Conservation (phyloP, 2,888 invertebrate species). For the Nephrocerus scutellatus region DNA sequence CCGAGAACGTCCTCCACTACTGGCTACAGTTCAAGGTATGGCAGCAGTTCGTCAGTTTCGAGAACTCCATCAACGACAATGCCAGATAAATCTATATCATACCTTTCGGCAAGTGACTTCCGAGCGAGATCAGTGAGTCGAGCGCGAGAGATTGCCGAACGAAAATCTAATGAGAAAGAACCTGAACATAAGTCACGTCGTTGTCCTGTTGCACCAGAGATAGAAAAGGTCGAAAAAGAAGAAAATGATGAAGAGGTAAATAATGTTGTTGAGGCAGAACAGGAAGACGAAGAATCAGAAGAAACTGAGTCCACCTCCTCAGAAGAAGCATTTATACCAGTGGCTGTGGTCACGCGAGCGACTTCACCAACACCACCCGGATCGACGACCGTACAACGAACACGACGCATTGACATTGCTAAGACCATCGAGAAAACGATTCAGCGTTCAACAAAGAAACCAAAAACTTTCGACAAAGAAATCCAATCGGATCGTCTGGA, state of each 20-base stretch:
- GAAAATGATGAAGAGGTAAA: constrained; percentile 25
- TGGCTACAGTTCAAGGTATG: constrained; percentile 27
- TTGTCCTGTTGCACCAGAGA: constrained; percentile 39
- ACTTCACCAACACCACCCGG: constrained; percentile 70
- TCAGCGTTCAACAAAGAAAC: constrained; percentile 53
- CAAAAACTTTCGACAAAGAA: constrained; percentile 60
- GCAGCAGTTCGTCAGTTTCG: constrained; percentile 14
- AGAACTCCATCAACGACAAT: constrained; percentile 2
- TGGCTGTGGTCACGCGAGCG: constrained; percentile 64
- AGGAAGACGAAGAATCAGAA: constrained; percentile 23
- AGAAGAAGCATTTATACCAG: constrained; percentile 45
- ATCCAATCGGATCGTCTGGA: constrained; percentile 68
- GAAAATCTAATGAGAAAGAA: constrained; percentile 47
- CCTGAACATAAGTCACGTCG: constrained; percentile 21
- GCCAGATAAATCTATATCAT: constrained; percentile 40
- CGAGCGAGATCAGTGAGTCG: constrained; percentile 40
- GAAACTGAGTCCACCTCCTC: constrained; percentile 19
- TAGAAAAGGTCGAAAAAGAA: constrained; percentile 5
- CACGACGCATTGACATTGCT: constrained; percentile 64
- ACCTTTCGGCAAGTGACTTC: constrained; percentile 44
- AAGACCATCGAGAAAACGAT: constrained; percentile 65
- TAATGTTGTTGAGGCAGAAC: constrained; percentile 19
- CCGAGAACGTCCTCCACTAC: constrained; percentile 24
- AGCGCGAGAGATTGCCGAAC: constrained; percentile 41
- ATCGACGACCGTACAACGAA: constrained; percentile 56